Conservation (phyloP, 2,888 invertebrate genomes). For the Metallyticus violacea region DNA sequence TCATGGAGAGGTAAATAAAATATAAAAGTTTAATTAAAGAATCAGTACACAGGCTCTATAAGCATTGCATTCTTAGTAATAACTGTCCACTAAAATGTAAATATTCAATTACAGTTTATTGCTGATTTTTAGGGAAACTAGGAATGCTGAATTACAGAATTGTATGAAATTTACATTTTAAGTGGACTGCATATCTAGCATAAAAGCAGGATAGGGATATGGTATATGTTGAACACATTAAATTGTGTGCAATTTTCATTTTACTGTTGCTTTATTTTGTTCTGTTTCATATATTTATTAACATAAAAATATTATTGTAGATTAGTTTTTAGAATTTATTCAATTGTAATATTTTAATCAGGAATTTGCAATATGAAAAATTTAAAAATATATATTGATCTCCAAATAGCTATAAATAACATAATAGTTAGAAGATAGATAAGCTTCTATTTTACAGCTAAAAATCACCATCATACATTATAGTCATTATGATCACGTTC, state of each 20-base stretch:
- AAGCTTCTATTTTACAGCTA: no score
- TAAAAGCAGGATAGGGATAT: background rate
- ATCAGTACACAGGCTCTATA: background rate
- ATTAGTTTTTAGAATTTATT: background rate
- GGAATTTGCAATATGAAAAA: no score
- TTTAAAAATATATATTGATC: no score
- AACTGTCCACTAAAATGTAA: background rate
- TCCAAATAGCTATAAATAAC: no score
- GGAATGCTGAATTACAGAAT: background rate
- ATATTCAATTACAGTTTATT: background rate
- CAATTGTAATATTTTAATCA: no score
- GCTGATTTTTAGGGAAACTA: background rate
- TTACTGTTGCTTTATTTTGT: background rate
- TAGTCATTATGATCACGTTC: no score
- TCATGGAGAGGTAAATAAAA: conserved; percentile 14
- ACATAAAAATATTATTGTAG: background rate
- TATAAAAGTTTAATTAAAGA: background rate
- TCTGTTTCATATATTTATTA: background rate
- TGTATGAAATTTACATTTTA: background rate
- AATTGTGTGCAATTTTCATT: background rate
- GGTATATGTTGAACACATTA: background rate
- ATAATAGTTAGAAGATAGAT: no score
- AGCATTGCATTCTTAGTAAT: background rate
- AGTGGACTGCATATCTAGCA: background rate
- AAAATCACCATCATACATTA: no score